These are phyloP conservation scores for Columba guinea DNA, from an alignment of 2,797 vertebrate genomes.

Conservation along the genomic window DNA sequence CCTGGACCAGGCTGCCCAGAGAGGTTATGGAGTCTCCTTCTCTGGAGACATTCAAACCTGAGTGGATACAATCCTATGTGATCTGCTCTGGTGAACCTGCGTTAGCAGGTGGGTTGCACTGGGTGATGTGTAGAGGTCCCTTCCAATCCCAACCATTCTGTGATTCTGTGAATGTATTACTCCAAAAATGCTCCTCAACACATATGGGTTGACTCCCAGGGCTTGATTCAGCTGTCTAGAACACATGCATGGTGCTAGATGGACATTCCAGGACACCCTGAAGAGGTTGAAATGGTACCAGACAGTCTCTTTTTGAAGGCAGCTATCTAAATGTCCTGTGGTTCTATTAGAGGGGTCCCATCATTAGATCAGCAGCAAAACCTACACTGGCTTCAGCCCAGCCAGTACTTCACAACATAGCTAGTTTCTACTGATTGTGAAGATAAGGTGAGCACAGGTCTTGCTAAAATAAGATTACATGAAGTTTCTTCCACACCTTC, in stretches of 20 bases:
- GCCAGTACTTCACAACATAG: neutral
- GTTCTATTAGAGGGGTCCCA: fast-evolving
- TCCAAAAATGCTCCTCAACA: neutral
- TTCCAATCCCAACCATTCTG: no score
- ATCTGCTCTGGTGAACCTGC: no score
- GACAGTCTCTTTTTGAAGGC: neutral
- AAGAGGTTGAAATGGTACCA: neutral
- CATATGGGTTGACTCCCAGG: fast-evolving
- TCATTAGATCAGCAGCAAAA: neutral
- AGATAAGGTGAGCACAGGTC: neutral
- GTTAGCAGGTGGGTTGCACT: no score
- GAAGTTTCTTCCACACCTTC: neutral
- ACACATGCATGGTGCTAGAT: neutral
- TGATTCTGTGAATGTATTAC: neutral
- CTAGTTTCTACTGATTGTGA: neutral
- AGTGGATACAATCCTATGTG: no score
- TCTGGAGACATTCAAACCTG: no score
- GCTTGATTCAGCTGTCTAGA: neutral
- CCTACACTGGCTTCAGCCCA: neutral
- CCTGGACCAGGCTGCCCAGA: no score
- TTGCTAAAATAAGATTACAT: neutral
- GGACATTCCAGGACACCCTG: neutral
- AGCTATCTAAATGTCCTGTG: neutral
- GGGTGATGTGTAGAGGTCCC: no score
- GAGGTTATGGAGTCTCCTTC: no score